Percentiles rank a stretch among this genome's conserved stretches.
phyloP scores from a whole-genome alignment of 1,140 invertebrate species.

The Cyrtorhinus lividipennis region DNA sequence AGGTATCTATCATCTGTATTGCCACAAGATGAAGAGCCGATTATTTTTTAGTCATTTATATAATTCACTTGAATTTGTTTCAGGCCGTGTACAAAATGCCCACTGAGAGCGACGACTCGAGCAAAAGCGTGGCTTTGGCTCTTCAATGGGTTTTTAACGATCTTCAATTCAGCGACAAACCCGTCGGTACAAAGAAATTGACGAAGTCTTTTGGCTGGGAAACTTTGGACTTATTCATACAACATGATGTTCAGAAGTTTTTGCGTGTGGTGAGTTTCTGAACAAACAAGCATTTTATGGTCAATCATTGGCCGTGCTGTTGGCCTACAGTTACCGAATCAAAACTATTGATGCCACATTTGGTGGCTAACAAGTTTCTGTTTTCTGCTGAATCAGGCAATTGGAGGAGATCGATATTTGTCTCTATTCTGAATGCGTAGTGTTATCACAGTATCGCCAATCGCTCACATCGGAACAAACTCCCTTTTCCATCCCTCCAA shows the following conservation, averaged over 20 bases:
- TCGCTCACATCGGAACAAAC: too few species aligned
- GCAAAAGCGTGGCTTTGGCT: conserved; percentile 90
- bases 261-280: conserved; percentile 47
- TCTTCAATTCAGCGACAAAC: conserved; percentile 94
- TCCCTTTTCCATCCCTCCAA: too few species aligned
- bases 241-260: conserved; percentile 96
- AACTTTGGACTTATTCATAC: conserved; percentile 99
- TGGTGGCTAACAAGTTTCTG: too few species aligned
- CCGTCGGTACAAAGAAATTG: conserved; percentile 97
- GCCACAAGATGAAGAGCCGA: not conserved
- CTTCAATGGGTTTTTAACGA: conserved; percentile 98
- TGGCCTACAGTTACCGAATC: too few species aligned
- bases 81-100: conserved; percentile 98
- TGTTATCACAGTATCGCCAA: too few species aligned
- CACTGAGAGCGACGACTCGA: conserved; percentile 94
- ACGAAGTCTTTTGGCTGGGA: conserved; percentile 99
- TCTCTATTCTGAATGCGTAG: too few species aligned
- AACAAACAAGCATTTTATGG: too few species aligned
- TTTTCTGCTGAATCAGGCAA: too few species aligned
- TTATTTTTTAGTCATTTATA: not conserved
- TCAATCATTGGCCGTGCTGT: too few species aligned
- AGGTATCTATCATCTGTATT: conserved; percentile 32
- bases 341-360: too few species aligned
- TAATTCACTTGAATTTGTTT: not conserved
- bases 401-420: too few species aligned